Evolutionary conservation across 2,888 invertebrate genomes (phyloP), one percentile per base, ranked within the genome.

Genomic region (Nymphalis urticae): DNA sequence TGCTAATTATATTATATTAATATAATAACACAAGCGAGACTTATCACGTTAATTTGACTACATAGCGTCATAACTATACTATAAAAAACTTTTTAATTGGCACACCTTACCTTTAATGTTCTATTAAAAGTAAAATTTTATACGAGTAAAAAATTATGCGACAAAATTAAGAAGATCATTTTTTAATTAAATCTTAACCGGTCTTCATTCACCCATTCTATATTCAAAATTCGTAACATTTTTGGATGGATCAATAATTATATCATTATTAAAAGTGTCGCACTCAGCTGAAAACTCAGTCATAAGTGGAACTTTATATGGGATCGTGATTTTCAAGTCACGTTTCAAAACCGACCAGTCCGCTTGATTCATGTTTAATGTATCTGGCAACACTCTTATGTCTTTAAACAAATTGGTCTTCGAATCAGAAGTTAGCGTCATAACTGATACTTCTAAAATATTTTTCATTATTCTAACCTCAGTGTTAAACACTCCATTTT

Each of bases 251-350:
- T 62, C 66, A n/a, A 3, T 24, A 21, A 66, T 61, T 21, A 48
- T 47, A 9, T 66, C 9, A 9, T 61, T 62, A 32, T 54, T 54
- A 3, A 54, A 36, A 32, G 2, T n/a, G 1, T 48, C 32, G 48
- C 66, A 66, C 13, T 48, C 17, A 3, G 16, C 54, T 27, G n/a
- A 27, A 19, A 51, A n/a, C 6, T 62, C 32, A 17, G 27, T 48
- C 7, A 19, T 61, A 10, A 61, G 19, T 6, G 61, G 54, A 24
- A 66, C 54, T 36, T 53, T 66, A 10, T 66, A 66, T 9, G 66
- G 66, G 3, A 66, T 61, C 21, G 17, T 17, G 21, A 66, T 62
- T 21, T 16, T 48, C n/a, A 66, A 10, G n/a, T 48, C 16, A 19
- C 32, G 16, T 9, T 42, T 24, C 19, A n/a, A 61, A 16, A 47